phyloP scores from a whole-genome alignment of 2,113 vertebrate species.

The Macaca mulatta region DNA sequence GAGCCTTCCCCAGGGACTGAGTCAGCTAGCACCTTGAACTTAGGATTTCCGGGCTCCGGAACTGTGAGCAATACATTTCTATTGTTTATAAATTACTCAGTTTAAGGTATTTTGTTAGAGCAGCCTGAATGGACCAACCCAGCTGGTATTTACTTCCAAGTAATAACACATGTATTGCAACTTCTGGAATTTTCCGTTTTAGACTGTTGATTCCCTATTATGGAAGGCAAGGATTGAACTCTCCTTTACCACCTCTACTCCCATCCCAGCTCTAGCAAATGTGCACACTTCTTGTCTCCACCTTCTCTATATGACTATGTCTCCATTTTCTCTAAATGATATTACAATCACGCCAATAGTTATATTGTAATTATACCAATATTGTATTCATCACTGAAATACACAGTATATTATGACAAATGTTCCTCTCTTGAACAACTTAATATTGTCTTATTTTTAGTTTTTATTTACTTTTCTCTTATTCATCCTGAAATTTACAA shows the following conservation, averaged over 20 bases:
- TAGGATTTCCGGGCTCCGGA: neutral
- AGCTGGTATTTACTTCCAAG: neutral
- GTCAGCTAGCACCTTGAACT: neutral
- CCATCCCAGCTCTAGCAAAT: neutral
- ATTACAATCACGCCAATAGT: neutral
- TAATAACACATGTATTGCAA: neutral
- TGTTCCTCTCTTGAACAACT: neutral
- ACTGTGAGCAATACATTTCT: neutral
- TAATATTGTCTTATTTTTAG: neutral
- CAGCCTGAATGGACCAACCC: neutral
- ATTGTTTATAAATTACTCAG: neutral
- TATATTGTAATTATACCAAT: neutral
- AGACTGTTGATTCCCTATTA: neutral
- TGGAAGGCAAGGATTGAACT: neutral
- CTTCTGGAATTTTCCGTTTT: neutral
- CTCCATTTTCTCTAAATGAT: neutral
- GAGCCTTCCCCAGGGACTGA: neutral
- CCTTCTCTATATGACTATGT: neutral
- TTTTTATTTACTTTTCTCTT: neutral
- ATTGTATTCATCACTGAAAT: neutral
- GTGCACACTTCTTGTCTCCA: neutral
- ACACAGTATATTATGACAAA: neutral
- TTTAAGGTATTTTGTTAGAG: neutral
- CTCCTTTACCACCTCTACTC: neutral
- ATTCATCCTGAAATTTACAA: neutral